Conservation (phyloP, 2,797 vertebrate genomes). For the Microhierax caerulescens region DNA sequence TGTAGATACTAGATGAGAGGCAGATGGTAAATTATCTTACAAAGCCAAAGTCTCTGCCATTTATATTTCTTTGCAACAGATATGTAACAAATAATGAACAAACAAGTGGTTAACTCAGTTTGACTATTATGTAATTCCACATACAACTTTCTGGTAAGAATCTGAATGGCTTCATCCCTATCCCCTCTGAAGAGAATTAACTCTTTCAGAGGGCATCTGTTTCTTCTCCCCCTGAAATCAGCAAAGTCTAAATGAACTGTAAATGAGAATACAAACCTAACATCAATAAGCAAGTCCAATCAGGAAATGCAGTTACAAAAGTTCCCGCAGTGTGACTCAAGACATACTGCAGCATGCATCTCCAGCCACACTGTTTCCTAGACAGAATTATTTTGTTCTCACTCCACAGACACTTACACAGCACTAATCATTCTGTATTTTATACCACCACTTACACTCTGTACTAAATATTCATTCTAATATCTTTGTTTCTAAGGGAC, state of each 20-base stretch:
- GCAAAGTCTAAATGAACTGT: not conserved
- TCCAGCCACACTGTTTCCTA: not conserved
- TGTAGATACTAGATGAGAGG: constrained; percentile 13
- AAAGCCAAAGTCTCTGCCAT: constrained; percentile 18
- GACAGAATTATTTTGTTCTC: not conserved
- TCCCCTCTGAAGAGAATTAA: not conserved
- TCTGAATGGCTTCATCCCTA: not conserved
- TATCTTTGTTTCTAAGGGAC: not conserved
- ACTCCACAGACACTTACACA: not conserved
- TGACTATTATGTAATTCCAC: not conserved
- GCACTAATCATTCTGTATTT: not conserved
- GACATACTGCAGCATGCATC: not conserved
- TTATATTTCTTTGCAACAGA: constrained; percentile 34
- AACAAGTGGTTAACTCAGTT: not conserved
- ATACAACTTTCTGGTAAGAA: not conserved
- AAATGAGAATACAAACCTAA: not conserved
- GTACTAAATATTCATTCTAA: not conserved
- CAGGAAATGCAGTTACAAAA: not conserved
- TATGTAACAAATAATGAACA: not conserved
- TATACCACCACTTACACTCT: not conserved
- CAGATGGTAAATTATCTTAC: constrained; percentile 46
- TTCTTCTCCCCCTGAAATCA: not conserved
- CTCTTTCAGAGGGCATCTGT: not conserved
- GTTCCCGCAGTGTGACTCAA: not conserved
- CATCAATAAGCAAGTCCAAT: not conserved